Base-by-base conservation (phyloP, 2,113 vertebrate species). In the Coracopsis vasa region DNA sequence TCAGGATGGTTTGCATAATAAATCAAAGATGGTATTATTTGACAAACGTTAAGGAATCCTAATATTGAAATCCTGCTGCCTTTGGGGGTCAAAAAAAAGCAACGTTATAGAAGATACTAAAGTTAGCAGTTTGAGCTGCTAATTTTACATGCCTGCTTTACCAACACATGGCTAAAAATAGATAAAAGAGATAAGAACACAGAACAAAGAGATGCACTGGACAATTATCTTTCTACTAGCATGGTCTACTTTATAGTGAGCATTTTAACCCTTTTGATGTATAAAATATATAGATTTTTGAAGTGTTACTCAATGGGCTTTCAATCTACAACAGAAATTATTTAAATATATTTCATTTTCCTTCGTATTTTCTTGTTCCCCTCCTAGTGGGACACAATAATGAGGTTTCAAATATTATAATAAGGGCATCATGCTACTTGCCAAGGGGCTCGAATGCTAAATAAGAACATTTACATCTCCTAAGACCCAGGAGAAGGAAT, bases 161-260 rank as follows among this genome's bases (percentile, higher is more conserved):
- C 78, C 66, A 85, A 73, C 0, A 6, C 82, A 45, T n/a, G 54
- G 89, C 91, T 95, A 94, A 95, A 96, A 94, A 95, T 77, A 96
- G 86, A 88, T 88, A 78, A 91, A 90, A 93, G 29, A 87, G 80
- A 92, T 92, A 92, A 90, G 58, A 90, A 84, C 33, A 65, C 56
- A 84, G 91, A 93, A 95, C 95, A 95, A 96, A 94, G 92, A 93
- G 80, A 95, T 58, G 80, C 50, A 75, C 90, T 39, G 86, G 93
- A 95, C 93, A 96, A 90, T 86, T 94, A 88, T 64, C 82, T 84
- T 80, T 54, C 69, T 65, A 31, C 58, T 33, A 33, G 67, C 78
- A 58, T 3, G 69, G 28, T 17, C 80, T 81, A 73, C 87, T 74
- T 78, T 11, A 56, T 1, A 66, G 7, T 7, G 23, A 82, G 70